These are phyloP conservation scores for Caenorhabditis latens DNA, from an alignment of 1,140 invertebrate species.

Conservation along the genomic window DNA sequence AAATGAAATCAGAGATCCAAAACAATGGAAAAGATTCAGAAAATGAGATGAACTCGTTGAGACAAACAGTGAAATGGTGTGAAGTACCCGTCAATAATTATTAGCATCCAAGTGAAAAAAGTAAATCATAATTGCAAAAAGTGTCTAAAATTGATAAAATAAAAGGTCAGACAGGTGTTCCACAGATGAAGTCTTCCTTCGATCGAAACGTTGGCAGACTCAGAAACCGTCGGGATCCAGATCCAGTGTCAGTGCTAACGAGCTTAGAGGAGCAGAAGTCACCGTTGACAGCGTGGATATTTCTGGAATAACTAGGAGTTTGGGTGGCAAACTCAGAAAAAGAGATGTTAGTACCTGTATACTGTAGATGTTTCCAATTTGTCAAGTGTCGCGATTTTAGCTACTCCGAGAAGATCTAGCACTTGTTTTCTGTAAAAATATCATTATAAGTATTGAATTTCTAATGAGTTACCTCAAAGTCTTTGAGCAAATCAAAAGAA, in stretches of 20 bases:
- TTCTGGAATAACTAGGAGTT: slow-evolving; percentile 3
- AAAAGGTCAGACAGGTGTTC: slow-evolving; percentile 14
- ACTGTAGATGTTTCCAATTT: slow-evolving; percentile 40
- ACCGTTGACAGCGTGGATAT: slow-evolving; percentile 37
- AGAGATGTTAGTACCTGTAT: not conserved
- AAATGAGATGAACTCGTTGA: slow-evolving; percentile 49
- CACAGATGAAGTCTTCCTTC: slow-evolving; percentile 12
- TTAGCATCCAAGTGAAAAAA: not conserved
- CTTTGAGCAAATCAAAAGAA: slow-evolving; percentile 70
- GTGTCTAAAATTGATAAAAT: not conserved
- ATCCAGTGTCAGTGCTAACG: slow-evolving; percentile 4
- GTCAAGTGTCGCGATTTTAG: slow-evolving; percentile 21
- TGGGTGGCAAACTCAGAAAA: not conserved
- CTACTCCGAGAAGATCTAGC: slow-evolving; percentile 29
- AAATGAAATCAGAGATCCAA: not conserved
- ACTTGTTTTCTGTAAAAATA: slow-evolving; percentile 34
- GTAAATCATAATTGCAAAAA: not conserved
- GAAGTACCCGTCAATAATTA: not conserved
- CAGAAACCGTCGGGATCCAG: slow-evolving; percentile 21
- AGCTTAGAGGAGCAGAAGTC: slow-evolving; percentile 27
- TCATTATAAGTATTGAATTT: not conserved
- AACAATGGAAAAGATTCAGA: not conserved
- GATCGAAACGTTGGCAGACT: slow-evolving; percentile 40
- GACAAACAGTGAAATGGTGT: slow-evolving; percentile 30
- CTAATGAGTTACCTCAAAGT: slow-evolving; percentile 66